Base-by-base conservation (phyloP, 2,113 vertebrate species). In the Callipepla californica region DNA sequence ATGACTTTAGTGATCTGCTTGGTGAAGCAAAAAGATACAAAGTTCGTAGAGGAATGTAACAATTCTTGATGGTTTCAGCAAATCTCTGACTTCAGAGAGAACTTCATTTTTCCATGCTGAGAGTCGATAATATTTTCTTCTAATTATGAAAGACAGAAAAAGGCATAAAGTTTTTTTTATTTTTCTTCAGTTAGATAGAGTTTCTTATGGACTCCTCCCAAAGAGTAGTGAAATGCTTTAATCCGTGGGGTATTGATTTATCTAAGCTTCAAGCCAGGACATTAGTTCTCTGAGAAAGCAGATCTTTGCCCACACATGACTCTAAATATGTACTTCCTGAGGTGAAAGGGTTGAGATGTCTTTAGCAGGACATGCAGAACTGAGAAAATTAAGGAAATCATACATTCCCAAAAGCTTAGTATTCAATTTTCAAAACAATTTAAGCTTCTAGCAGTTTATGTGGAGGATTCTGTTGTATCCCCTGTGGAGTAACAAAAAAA, bases 191-290 rank as follows among this genome's bases (percentile, higher is more conserved):
- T n/a, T 61, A 26, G 30, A 53, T 77, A 61, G 34, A 79, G 86
- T 44, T 85, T 85, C 11, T 70, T 87, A 57, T 83, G 57, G n/a
- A 4, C 38, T 89, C 75, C 21, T 87, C 63, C 70, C 2, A 47
- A 10, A 75, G 65, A 44, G 73, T 48, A 88, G 44, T n/a, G 82
- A 59, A 76, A 69, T 91, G 40, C 42, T 89, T 93, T 89, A 87
- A 79, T 96, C 51, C 78, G 62, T 69, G 38, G 15, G 13, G 63
- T 75, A 59, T 80, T 94, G 81, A 92, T 91, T 94, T 91, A 79
- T 77, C 34, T 79, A 44, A 93, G 22, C 53, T 67, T 87, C 74
- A 45, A 76, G 47, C 61, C 55, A 91, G 57, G 51, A 74, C 21
- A n/a, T 84, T 78, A 83, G n/a, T 73, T 92, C 23, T 78, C 47